Conservation (phyloP, 2,113 vertebrate genomes). For the Strix aluco region DNA sequence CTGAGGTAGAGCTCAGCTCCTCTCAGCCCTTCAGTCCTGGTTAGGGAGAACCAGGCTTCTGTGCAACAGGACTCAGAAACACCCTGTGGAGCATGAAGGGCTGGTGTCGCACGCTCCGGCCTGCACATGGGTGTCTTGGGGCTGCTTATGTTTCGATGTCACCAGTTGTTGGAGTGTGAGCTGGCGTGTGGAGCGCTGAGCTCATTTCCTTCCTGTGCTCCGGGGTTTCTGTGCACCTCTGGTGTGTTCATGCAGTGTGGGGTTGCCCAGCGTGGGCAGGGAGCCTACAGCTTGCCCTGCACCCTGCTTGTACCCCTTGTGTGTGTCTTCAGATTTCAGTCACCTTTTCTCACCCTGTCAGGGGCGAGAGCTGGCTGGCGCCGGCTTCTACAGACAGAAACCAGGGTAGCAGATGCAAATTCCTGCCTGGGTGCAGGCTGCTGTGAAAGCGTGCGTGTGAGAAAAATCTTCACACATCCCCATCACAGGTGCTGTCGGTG, state of each 20-base stretch:
- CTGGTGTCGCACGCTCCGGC: rapidly evolving
- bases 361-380: neutral
- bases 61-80: rapidly evolving
- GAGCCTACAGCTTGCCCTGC: neutral
- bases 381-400: neutral
- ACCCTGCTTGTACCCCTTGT: rapidly evolving
- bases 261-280: neutral
- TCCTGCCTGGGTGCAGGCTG: neutral
- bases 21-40: rapidly evolving
- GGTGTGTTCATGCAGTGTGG: rapidly evolving
- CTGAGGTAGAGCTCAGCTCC: neutral
- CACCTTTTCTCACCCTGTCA: neutral
- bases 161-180: neutral
- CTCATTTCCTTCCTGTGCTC: neutral
- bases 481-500: rapidly evolving
- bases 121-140: rapidly evolving
- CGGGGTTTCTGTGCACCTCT: rapidly evolving
- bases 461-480: rapidly evolving
- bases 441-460: rapidly evolving
- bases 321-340: neutral
- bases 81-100: rapidly evolving
- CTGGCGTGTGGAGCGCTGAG: neutral
- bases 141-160: rapidly evolving
- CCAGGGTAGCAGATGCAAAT: rapidly evolving
- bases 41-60: rapidly evolving